Evolutionary conservation across 2,888 invertebrate species (phyloP).

Genomic region (Melanostoma scalare): DNA sequence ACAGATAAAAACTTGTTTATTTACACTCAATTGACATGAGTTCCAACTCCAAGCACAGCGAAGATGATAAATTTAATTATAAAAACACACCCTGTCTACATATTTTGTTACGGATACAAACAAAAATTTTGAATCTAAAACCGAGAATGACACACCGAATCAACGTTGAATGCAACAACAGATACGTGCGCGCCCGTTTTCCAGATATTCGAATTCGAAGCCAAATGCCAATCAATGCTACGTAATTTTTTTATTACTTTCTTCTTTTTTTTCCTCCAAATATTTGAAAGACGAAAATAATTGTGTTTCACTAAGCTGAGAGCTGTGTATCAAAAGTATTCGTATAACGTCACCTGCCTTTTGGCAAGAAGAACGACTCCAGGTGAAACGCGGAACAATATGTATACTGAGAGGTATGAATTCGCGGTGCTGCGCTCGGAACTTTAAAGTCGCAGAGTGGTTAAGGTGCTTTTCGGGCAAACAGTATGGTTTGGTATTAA

Average conservation of each 20-base stretch:
- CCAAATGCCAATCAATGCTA: constrained; percentile 31
- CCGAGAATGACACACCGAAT: constrained; percentile 43
- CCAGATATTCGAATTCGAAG: constrained; percentile 21
- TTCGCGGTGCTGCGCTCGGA: constrained; percentile 36
- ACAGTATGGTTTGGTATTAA: constrained; percentile 55
- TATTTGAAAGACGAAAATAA: constrained; percentile 40
- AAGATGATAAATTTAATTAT: constrained; percentile 32
- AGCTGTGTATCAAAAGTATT: constrained; percentile 11
- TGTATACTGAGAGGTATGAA: constrained; percentile 49
- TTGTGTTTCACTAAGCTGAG: constrained; percentile 29
- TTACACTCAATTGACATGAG: constrained; percentile 60
- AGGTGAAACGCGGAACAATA: constrained; percentile 30
- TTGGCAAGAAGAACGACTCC: constrained; percentile 29
- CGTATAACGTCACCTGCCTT: constrained; percentile 43
- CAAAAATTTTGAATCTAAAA: constrained; percentile 29
- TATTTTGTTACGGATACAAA: constrained; percentile 17
- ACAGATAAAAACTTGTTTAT: constrained; percentile 66
- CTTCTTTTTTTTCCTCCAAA: constrained; percentile 14
- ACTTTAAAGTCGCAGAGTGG: constrained; percentile 47
- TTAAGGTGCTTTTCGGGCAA: constrained; percentile 55
- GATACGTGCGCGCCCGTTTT: constrained; percentile 40
- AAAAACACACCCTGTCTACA: constrained; percentile 31
- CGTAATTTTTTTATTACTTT: constrained; percentile 3
- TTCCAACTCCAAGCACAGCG: constrained; percentile 17
- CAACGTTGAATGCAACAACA: constrained; percentile 44